Percentiles rank a stretch among this genome's conserved stretches.
Conservation (phyloP, 92 coral and sea anemone genomes). For the Porites rus region DNA sequence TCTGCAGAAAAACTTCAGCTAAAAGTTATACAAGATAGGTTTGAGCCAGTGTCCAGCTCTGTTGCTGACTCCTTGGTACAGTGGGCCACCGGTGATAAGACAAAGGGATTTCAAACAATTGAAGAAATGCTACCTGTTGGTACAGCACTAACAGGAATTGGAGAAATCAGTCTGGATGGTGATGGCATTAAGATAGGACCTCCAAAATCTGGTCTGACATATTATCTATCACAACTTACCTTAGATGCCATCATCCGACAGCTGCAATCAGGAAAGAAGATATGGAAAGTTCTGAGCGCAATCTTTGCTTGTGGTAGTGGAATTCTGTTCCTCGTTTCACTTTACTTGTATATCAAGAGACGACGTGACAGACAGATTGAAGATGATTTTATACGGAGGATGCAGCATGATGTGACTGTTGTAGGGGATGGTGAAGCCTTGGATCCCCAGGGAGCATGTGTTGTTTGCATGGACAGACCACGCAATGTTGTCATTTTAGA, state of each 20-base stretch:
- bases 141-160: conserved; percentile 86
- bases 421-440: conserved; percentile 41
- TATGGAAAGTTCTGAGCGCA: conserved; percentile 81
- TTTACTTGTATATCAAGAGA: conserved; percentile 78
- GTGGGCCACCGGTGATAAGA: conserved; percentile 97
- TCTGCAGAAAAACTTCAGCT: conserved; percentile 76
- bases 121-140: conserved; percentile 89
- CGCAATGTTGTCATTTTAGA: conserved; percentile 95
- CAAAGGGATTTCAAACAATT: conserved; percentile 91
- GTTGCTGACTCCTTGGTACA: conserved; percentile 86
- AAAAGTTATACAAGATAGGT: conserved; percentile 81
- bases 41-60: conserved; percentile 83
- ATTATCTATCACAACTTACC: conserved; percentile 80
- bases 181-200: conserved; percentile 81
- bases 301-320: conserved; percentile 88
- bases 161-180: conserved; percentile 76
- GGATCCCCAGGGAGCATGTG: conserved; percentile 75
- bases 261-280: conserved; percentile 66
- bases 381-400: conserved; percentile 50
- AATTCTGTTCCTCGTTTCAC: conserved; percentile 71
- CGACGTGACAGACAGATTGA: conserved; percentile 58
- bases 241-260: conserved; percentile 82
- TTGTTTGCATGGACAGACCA: conserved; percentile 88
- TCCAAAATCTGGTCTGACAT: conserved; percentile 73
- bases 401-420: conserved; percentile 48